A percentile compares a stretch with the other conserved stretches of the same genome.
phyloP scores from a whole-genome alignment of 2,113 vertebrate species.

The Formicarius rufipectus region DNA sequence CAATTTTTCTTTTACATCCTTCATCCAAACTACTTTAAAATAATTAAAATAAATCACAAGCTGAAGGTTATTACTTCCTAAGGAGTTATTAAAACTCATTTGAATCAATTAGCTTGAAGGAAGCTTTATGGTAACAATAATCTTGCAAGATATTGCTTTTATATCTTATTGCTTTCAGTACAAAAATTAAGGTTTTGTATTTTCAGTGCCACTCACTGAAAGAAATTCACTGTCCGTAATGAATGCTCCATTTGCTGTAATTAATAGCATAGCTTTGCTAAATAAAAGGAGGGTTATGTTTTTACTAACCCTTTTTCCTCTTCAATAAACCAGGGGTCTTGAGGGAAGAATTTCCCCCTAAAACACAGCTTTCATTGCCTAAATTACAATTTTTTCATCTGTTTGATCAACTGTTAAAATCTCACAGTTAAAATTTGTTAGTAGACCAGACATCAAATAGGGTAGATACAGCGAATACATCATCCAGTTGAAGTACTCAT shows the following conservation, averaged over 20 bases:
- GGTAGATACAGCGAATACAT: no score
- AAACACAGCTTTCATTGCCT: no score
- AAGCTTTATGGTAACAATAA: neutral
- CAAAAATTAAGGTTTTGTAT: neutral
- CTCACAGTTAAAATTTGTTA: no score
- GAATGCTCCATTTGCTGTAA: neutral
- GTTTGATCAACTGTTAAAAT: no score
- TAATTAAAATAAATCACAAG: neutral
- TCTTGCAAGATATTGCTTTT: neutral
- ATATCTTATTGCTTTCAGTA: neutral
- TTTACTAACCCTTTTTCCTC: neutral
- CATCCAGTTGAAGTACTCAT: neutral
- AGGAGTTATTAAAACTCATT: neutral
- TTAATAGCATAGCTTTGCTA: neutral
- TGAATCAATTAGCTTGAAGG: neutral
- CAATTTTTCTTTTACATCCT: neutral
- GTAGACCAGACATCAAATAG: no score
- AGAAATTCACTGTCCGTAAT: neutral
- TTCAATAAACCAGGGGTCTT: neutral
- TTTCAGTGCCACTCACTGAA: neutral
- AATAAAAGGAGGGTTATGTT: neutral
- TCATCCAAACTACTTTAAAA: neutral
- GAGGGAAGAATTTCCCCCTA: neutral
- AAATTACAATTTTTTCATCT: no score
- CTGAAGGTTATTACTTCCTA: neutral